phyloP scores from a whole-genome alignment of 2,888 invertebrate species.

The Pterobdella sp. region DNA sequence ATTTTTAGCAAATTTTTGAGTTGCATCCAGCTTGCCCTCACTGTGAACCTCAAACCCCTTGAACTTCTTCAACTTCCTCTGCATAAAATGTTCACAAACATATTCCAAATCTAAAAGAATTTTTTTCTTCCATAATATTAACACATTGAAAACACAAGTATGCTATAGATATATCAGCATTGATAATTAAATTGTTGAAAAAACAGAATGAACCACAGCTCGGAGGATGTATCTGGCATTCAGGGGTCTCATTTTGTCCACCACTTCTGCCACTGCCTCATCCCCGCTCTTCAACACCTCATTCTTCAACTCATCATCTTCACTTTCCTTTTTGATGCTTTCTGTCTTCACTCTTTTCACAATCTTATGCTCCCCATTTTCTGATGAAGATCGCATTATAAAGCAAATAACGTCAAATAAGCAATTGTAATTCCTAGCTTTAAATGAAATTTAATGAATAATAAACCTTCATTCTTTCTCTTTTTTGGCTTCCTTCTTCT shows the following conservation, averaged over 20 bases:
- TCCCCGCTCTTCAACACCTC: neutral
- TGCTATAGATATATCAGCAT: neutral
- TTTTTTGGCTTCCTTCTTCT: neutral
- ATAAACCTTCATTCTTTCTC: neutral
- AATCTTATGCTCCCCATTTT: neutral
- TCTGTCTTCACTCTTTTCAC: neutral
- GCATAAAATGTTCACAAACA: neutral
- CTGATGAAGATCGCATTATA: no score
- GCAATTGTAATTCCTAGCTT: no score
- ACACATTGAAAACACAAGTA: neutral
- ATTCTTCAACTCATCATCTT: neutral
- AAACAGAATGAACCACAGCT: slow-evolving; percentile 20
- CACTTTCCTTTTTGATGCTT: neutral
- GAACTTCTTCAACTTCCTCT: slow-evolving; percentile 27
- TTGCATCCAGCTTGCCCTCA: no score
- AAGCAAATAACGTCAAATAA: no score
- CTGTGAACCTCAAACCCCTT: slow-evolving; percentile 1
- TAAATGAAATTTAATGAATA: no score
- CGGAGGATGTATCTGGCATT: slow-evolving; percentile 19
- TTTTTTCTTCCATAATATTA: neutral
- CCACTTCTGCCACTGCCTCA: no score
- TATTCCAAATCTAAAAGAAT: neutral
- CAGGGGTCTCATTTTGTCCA: slow-evolving; percentile 3
- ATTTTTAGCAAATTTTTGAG: neutral
- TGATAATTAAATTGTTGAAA: neutral